phyloP scores from a whole-genome alignment of 2,797 vertebrate species.

The Podarcis siculus region DNA sequence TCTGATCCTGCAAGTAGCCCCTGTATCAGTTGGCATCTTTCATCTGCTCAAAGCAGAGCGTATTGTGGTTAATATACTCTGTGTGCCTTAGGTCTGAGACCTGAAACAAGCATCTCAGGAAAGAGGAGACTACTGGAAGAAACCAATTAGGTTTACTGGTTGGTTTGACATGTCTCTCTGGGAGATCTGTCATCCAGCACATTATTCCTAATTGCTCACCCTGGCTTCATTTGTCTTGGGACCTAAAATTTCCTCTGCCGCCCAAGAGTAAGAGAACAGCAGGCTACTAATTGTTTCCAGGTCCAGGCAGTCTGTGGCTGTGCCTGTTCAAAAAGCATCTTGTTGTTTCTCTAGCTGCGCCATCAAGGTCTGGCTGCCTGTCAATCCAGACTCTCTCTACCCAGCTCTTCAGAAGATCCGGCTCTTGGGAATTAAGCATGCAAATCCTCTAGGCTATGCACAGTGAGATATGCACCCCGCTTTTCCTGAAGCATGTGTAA shows the following conservation, averaged over 20 bases:
- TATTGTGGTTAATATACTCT: not conserved
- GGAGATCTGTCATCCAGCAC: constrained; percentile 1
- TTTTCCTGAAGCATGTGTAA: constrained; percentile 30
- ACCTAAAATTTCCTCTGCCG: constrained; percentile 38
- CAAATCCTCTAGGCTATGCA: constrained; percentile 29
- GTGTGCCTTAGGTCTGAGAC: fast-evolving
- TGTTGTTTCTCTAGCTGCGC: not conserved
- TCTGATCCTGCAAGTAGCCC: not conserved
- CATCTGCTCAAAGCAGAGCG: not conserved
- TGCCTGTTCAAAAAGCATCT: constrained; percentile 4
- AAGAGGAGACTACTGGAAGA: not conserved
- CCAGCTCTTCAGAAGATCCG: constrained; percentile 43
- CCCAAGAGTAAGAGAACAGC: not conserved
- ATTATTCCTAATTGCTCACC: constrained; percentile 38
- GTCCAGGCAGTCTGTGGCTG: not conserved
- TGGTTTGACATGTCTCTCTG: constrained; percentile 6
- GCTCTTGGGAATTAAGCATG: constrained; percentile 27
- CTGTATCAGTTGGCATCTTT: not conserved
- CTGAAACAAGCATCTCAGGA: not conserved
- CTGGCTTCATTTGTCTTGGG: constrained; percentile 20
- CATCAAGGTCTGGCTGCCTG: not conserved
- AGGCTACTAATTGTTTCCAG: constrained; percentile 39
- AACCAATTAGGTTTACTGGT: not conserved
- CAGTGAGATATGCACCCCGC: constrained; percentile 16
- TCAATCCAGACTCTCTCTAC: constrained; percentile 24